These are phyloP conservation scores for Eupithecia pulchellata DNA, from an alignment of 2,888 invertebrate species.

Conservation along the genomic window DNA sequence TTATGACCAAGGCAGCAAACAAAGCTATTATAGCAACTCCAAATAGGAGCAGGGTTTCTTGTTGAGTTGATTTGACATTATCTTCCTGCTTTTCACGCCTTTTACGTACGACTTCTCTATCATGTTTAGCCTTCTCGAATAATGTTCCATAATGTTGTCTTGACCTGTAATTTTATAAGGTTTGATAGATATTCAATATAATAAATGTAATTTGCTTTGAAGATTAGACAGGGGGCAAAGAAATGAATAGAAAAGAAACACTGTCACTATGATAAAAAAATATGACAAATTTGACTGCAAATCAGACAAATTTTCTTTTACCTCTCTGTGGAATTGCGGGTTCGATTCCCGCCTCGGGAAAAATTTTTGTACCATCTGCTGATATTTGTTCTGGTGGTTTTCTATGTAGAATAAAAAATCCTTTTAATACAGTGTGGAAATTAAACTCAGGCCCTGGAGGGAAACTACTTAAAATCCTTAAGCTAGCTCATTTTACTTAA, in stretches of 20 bases:
- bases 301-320: too few species aligned
- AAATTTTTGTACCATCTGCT: too few species aligned
- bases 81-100: constrained; percentile 49
- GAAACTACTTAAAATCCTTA: too few species aligned
- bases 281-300: too few species aligned
- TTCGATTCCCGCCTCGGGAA: too few species aligned
- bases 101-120: constrained; percentile 58
- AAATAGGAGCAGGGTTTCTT: constrained; percentile 62
- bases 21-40: constrained; percentile 54
- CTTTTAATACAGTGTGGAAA: too few species aligned
- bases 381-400: too few species aligned
- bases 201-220: not conserved
- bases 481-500: too few species aligned
- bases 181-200: not conserved
- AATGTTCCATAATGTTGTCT: constrained; percentile 80
- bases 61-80: constrained; percentile 44
- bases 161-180: constrained; percentile 66
- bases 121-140: constrained; percentile 62
- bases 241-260: not conserved
- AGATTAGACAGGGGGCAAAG: not conserved
- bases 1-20: constrained; percentile 56
- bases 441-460: too few species aligned
- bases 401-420: too few species aligned
- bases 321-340: too few species aligned
- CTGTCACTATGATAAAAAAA: not conserved